Evolutionary conservation across 1,140 invertebrate genomes (phyloP).

Genomic region (Notospermus geniculatus): DNA sequence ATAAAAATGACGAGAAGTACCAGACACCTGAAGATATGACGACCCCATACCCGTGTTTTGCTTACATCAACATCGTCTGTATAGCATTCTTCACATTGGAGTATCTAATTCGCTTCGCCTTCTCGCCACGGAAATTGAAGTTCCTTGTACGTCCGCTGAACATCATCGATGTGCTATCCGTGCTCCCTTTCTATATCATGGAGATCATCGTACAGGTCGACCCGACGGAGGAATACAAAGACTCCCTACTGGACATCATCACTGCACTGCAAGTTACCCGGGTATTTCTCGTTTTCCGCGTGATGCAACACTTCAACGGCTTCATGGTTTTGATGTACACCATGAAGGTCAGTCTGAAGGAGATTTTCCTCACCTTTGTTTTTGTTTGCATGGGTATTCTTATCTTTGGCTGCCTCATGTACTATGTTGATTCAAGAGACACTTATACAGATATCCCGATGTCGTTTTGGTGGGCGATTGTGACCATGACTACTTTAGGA

Average conservation of each 20-base stretch:
- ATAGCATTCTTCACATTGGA: constrained; percentile 49
- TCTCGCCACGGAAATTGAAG: constrained; percentile 43
- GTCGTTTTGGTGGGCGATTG: constrained; percentile 62
- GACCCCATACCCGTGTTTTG: constrained; percentile 22
- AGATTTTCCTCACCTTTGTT: constrained; percentile 95
- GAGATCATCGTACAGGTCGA: constrained; percentile 34
- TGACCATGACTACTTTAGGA: constrained; percentile 62
- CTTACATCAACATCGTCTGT: constrained; percentile 42
- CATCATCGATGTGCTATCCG: constrained; percentile 49
- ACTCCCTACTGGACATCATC: constrained; percentile 46
- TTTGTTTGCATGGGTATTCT: constrained; percentile 98
- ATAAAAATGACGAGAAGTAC: background rate
- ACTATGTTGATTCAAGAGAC: constrained; percentile 80
- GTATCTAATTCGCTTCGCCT: constrained; percentile 40
- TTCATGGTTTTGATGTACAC: constrained; percentile 98
- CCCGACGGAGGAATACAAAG: constrained; percentile 30
- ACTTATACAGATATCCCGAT: constrained; percentile 50
- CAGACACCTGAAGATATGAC: background rate
- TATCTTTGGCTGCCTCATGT: constrained; percentile 96
- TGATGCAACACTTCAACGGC: constrained; percentile 97
- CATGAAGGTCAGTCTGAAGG: constrained; percentile 96
- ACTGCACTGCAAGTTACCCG: constrained; percentile 96
- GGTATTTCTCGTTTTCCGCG: constrained; percentile 95
- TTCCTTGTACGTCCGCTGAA: constrained; percentile 46
- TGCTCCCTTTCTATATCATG: constrained; percentile 44